These are phyloP conservation scores for Psophia crepitans DNA, from an alignment of 2,113 vertebrate genomes.

Conservation along the genomic window DNA sequence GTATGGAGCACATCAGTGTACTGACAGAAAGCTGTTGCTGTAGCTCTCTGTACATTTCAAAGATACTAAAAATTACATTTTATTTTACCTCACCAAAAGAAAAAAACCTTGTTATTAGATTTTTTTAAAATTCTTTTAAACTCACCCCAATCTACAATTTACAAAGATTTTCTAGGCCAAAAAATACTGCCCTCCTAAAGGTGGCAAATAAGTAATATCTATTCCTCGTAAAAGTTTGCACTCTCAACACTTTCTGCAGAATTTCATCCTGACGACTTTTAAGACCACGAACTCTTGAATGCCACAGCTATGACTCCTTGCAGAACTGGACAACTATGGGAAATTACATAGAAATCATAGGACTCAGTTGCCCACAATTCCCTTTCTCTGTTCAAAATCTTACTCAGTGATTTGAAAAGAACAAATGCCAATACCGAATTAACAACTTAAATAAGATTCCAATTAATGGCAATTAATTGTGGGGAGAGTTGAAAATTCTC, in stretches of 20 bases:
- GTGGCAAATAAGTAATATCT: background rate
- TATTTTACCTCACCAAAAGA: background rate
- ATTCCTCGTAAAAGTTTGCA: background rate
- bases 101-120: background rate
- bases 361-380: background rate
- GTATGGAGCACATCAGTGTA: background rate
- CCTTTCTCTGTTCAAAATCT: background rate
- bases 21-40: background rate
- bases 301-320: background rate
- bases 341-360: background rate
- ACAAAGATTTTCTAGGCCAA: background rate
- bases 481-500: background rate
- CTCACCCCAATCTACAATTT: background rate
- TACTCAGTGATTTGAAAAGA: background rate
- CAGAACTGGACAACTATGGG: background rate
- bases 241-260: background rate
- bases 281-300: background rate
- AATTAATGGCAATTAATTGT: background rate
- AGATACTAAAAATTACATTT: background rate
- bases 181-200: background rate
- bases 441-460: background rate
- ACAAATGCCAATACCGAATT: rapidly evolving
- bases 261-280: background rate
- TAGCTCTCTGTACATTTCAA: background rate
- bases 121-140: background rate